Conservation (phyloP, 2,888 invertebrate genomes). For the Alcis repandata region DNA sequence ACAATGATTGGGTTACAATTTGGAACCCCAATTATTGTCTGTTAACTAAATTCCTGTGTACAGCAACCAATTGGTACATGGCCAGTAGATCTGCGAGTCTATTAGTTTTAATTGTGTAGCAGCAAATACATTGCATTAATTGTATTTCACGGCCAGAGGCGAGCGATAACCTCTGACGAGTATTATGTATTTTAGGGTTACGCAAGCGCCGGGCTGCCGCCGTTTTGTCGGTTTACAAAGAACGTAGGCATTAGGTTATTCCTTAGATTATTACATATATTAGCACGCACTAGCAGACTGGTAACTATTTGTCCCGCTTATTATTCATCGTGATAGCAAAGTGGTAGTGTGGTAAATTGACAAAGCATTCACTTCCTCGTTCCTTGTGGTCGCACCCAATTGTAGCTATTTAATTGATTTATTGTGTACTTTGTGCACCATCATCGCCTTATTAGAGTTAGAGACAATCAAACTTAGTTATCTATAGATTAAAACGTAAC, state of each 20-base stretch:
- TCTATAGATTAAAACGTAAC: no score
- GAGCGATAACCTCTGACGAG: constrained; percentile 46
- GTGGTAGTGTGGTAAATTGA: constrained; percentile 5
- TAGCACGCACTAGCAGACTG: not conserved
- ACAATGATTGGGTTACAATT: not conserved
- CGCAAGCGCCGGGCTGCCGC: constrained; percentile 38
- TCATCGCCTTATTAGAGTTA: not conserved
- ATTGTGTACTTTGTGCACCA: not conserved
- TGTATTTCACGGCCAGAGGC: constrained; percentile 44
- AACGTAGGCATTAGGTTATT: constrained; percentile 5
- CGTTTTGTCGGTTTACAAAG: constrained; percentile 4
- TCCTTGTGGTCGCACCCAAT: not conserved
- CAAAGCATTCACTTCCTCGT: constrained; percentile 2
- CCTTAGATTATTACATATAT: not conserved
- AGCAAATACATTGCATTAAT: constrained; percentile 45
- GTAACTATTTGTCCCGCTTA: not conserved
- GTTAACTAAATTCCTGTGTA: constrained; percentile 8
- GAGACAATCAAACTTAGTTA: not conserved
- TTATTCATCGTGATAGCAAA: not conserved
- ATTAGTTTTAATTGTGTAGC: constrained; percentile 44
- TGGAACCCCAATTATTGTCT: constrained; percentile 3
- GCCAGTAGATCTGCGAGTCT: constrained; percentile 32
- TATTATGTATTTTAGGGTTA: constrained; percentile 34
- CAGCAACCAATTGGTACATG: constrained; percentile 25
- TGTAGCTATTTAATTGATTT: not conserved